Base-by-base conservation (phyloP, 2,113 vertebrate genomes). In the Haliaeetus leucogaster region DNA sequence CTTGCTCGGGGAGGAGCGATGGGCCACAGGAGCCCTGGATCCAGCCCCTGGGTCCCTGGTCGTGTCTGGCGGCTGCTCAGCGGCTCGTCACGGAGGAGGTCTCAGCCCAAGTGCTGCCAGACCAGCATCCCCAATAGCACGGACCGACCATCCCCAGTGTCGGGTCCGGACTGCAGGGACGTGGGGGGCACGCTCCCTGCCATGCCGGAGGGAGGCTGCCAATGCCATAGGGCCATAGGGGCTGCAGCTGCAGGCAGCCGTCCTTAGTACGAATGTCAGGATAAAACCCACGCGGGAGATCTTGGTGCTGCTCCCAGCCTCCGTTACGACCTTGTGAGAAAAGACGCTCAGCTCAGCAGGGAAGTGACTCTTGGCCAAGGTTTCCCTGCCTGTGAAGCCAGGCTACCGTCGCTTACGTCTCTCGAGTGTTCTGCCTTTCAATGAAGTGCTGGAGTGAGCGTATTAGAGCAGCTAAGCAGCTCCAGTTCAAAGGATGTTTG, bases 261-360 rank as follows among this genome's bases (percentile, higher is more conserved):
- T 5, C 21, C 0, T 4, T 16, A 15, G 34, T 4, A 5, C 32
- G 2, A 38, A 1, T 0, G 4, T 6, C 79, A 1, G 2, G 3
- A 19, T 1, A 7, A 59, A 40, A 11, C 19, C 10, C 17, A 1
- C 6, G 0, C 3, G 3, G 65, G 21, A 26, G 80, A 55, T 34
- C 25, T 3, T 1, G 66, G 23, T 10, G 84, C 85, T 32, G 76
- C 67, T 48, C 42, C 71, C 89, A 27, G 7, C 14, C 70, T 40
- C 70, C 1, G 13, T 2, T 29, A 34, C 4, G 12, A 36, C n/a
- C 63, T 1, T 2, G 47, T 2, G 18, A 21, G 56, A 11, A 4
- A 55, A 29, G 47, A 2, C 3, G 1, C 38, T 26, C 0, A 1
- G 62, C 78, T 34, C 40, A 26, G 59, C 13, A 29, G 66, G 45